Evolutionary conservation across 2,888 invertebrate genomes (phyloP), one percentile per base, ranked within the genome.

Genomic region (Eretmocerus hayati): DNA sequence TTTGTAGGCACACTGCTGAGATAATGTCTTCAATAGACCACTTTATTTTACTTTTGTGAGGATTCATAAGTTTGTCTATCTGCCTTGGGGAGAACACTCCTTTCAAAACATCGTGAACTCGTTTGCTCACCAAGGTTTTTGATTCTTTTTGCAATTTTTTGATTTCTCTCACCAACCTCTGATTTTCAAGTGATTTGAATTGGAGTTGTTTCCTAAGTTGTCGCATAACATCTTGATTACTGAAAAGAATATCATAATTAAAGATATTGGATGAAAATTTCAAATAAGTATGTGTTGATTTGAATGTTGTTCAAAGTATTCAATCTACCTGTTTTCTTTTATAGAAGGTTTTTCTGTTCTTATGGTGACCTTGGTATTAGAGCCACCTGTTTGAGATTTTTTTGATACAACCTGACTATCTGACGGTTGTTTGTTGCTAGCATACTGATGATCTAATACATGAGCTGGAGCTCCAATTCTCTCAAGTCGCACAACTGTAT

Each of bases 1-100:
- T 48, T 9, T 50, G 39, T 8, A 53, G 46, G 9, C 44, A 20
- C 22, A 53, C 30, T 15, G 44, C 49, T n/a, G 46, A 38, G 21
- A 46, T 36, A 19, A 49, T 50, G 23, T 53, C 49, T 37, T 46
- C 49, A 30, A 47, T 21, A 15, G 46, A 11, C 49, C 52, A 53
- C 21, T 42, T 42, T 23, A 49, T 46, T 41, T 49, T 48, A 11
- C 11, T 26, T 26, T 46, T 53, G 20, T 46, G 22, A 26, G 52
- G 52, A 48, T 41, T 33, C 18, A 52, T 19, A 11, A 52, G 37
- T 21, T 42, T 49, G 8, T 48, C 45, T 26, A 52, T 48, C 35
- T 52, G 48, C 19, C 23, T 43, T n/a, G 38, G 26, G 19, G 50
- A 42, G 35, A 50, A 50, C 13, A 42, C 20, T 15, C 21, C 39